These are phyloP conservation scores for Vanessa cardui DNA, from an alignment of 2,888 invertebrate genomes.

Conservation along the genomic window DNA sequence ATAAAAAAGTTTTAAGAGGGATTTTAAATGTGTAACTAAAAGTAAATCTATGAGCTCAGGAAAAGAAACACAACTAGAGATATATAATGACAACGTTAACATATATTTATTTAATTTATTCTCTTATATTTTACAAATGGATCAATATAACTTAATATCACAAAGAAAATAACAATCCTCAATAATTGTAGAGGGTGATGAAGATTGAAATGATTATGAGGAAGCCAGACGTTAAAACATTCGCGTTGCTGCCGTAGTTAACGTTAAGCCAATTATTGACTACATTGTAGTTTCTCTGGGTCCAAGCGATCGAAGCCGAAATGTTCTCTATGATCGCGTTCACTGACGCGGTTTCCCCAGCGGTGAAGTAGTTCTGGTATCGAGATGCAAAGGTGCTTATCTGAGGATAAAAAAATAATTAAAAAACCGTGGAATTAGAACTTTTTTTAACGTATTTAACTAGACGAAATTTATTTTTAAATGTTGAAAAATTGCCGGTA, in stretches of 20 bases:
- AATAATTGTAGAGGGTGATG: conserved; percentile 48
- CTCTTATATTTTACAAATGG: neutral
- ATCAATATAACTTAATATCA: neutral
- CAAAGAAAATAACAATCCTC: neutral
- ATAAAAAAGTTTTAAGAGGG: too few relatives aligned
- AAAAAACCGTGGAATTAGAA: too few relatives aligned
- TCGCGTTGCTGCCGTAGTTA: conserved; percentile 55
- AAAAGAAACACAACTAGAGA: too few relatives aligned
- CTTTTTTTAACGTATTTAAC: too few relatives aligned
- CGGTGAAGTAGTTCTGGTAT: conserved; percentile 59
- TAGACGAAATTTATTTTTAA: too few relatives aligned
- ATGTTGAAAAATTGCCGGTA: too few relatives aligned
- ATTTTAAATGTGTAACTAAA: too few relatives aligned
- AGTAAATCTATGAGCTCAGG: too few relatives aligned
- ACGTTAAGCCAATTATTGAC: conserved; percentile 62
- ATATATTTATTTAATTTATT: too few relatives aligned
- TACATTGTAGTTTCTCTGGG: conserved; percentile 48
- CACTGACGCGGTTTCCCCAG: conserved; percentile 64
- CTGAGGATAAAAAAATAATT: conserved; percentile 45
- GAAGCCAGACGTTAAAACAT: conserved; percentile 53
- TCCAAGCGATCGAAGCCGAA: conserved; percentile 69
- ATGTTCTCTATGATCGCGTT: conserved; percentile 68
- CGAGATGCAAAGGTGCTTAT: conserved; percentile 53
- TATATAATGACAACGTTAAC: too few relatives aligned
- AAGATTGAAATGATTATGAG: conserved; percentile 55